Base-by-base conservation (phyloP, 2,113 vertebrate genomes). In the Pithys albifrons region DNA sequence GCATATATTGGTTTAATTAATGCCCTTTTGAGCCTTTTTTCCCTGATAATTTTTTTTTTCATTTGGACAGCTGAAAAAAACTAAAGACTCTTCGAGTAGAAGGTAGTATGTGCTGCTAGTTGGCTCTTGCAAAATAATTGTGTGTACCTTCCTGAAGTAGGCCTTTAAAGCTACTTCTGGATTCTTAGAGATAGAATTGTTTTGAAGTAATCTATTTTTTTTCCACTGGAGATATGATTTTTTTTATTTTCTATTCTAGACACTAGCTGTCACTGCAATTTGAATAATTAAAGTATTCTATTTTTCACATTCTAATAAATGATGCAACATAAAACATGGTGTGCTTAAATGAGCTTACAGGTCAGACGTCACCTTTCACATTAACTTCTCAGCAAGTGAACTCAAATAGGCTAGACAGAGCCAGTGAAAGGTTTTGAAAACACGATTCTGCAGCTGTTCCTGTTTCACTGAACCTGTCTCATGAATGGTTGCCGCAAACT, bases 281-380 rank as follows among this genome's bases (percentile, higher is more conserved):
- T 77, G 59, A 93, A 58, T 89, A 81, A 90, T 79, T 85, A 49
- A 89, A 93, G 54, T 80, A 83, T 58, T 86, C 45, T 66, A 61
- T 57, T 49, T 94, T 85, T 41, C 52, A 75, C n/a, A 49, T 20
- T 35, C 33, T 87, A 57, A 75, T 79, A 78, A 85, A 87, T 49
- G 23, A 49, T 87, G 54, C n/a, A 64, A n/a, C 65, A 58, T 90
- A 39, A 93, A 55, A 66, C 12, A n/a, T 6, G 18, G 14, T 57
- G 25, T 86, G 74, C 64, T 73, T 84, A 88, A 91, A 81, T 88
- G 65, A 91, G 19, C 43, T 79, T 92, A 37, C 29, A 74, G 48
- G 54, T 88, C 92, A 93, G 37, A 67, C 1, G 0, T 77, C 33
- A 70, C 33, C 62, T 88, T 90, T 93, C 59, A 54, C 19, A 41